Conservation (phyloP, 2,888 invertebrate species). For the Parasteatoda lunata region DNA sequence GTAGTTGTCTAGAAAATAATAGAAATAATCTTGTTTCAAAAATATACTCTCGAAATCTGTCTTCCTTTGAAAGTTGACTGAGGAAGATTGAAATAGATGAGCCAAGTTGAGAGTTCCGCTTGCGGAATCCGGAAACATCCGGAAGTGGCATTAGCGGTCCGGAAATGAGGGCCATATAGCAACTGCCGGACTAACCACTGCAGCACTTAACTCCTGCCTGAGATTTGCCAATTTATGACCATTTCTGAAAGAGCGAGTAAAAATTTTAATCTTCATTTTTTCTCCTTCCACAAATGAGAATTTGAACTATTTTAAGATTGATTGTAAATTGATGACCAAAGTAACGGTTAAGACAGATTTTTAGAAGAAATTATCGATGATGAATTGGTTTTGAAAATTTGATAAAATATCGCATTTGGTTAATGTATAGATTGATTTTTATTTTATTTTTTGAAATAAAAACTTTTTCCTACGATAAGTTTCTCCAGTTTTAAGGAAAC, state of each 20-base stretch:
- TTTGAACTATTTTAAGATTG: not conserved
- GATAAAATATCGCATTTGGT: no score
- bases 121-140: constrained; percentile 51
- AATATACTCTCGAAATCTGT: not conserved
- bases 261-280: not conserved
- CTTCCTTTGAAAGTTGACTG: not conserved
- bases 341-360: no score
- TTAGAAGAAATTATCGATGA: no score
- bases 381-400: no score
- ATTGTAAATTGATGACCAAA: no score
- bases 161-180: constrained; percentile 66
- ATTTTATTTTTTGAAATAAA: no score
- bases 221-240: not conserved
- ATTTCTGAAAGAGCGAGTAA: no score
- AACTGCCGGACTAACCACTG: constrained; percentile 40
- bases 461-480: no score
- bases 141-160: constrained; percentile 64
- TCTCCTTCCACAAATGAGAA: not conserved
- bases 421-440: no score
- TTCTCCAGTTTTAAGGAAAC: no score
- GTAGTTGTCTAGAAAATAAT: no score
- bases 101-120: constrained; percentile 44
- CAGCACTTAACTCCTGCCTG: constrained; percentile 37
- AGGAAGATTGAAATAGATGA: constrained; percentile 58
- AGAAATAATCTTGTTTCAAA: no score